These are phyloP conservation scores for Buathra laborator DNA, from an alignment of 2,888 invertebrate species.

Conservation along the genomic window DNA sequence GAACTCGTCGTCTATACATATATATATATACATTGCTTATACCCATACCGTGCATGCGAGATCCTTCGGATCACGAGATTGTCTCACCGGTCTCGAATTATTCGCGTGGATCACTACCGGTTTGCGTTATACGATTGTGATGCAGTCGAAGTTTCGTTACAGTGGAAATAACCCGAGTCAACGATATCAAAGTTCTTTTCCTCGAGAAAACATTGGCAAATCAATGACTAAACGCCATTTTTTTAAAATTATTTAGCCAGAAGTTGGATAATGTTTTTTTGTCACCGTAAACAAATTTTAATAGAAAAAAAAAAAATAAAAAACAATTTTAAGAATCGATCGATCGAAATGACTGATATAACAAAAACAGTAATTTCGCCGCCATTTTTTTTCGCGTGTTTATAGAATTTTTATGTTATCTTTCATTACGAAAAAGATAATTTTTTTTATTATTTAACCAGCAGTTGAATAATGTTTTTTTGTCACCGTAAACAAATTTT, in stretches of 20 bases:
- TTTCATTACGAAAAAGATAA: neutral
- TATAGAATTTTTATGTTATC: neutral
- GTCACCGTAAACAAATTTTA: no score
- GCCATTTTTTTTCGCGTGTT: neutral
- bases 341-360: no score
- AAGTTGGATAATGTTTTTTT: no score
- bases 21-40: neutral
- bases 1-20: slow-evolving; percentile 18
- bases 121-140: slow-evolving; percentile 14
- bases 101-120: slow-evolving; percentile 47
- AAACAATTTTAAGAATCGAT: neutral
- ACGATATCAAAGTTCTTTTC: neutral
- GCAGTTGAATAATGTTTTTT: no score
- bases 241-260: no score
- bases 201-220: neutral
- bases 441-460: neutral
- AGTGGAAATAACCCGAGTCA: neutral
- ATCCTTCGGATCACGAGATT: slow-evolving; percentile 31
- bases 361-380: no score
- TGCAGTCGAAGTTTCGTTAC: neutral
- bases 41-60: neutral
- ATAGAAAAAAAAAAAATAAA: neutral
- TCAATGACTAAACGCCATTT: neutral
- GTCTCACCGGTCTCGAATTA: slow-evolving; percentile 49
- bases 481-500: no score